Conservation (phyloP, 1,140 invertebrate genomes). For the Gyrodactylus salaris region DNA sequence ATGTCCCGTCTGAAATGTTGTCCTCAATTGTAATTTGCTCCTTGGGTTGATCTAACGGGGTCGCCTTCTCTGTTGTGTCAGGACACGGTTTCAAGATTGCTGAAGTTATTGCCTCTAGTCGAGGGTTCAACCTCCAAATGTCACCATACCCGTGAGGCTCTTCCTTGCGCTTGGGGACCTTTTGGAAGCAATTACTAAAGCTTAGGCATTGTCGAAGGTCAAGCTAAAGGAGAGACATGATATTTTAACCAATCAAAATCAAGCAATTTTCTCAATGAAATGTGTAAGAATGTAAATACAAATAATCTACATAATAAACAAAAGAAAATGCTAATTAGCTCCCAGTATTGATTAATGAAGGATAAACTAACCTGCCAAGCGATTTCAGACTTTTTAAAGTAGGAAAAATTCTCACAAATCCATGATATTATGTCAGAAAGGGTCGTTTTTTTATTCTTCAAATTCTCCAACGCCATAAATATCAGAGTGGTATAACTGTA, state of each 20-base stretch:
- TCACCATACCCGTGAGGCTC: background rate
- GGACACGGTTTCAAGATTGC: background rate
- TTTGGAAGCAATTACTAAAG: slow-evolving; percentile 5
- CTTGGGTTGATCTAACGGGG: background rate
- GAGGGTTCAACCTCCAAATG: background rate
- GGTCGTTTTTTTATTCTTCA: background rate
- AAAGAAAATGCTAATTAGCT: too few species aligned
- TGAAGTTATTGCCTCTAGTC: background rate
- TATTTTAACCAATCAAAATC: too few species aligned
- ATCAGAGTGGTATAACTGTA: background rate
- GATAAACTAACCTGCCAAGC: background rate
- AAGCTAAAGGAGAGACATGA: background rate
- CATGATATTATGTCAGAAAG: background rate
- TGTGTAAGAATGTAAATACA: background rate
- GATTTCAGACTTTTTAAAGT: background rate
- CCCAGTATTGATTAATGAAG: too few species aligned
- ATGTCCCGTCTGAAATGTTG: background rate
- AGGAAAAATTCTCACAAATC: background rate
- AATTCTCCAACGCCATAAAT: background rate
- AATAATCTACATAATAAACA: too few species aligned
- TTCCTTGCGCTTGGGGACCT: background rate
- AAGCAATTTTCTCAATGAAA: too few species aligned
- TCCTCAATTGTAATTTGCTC: background rate
- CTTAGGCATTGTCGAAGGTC: background rate
- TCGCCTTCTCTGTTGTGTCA: background rate